Evolutionary conservation across 2,797 vertebrate genomes (phyloP), one percentile per base, ranked within the genome.

Genomic region (Decapterus maruadsi): DNA sequence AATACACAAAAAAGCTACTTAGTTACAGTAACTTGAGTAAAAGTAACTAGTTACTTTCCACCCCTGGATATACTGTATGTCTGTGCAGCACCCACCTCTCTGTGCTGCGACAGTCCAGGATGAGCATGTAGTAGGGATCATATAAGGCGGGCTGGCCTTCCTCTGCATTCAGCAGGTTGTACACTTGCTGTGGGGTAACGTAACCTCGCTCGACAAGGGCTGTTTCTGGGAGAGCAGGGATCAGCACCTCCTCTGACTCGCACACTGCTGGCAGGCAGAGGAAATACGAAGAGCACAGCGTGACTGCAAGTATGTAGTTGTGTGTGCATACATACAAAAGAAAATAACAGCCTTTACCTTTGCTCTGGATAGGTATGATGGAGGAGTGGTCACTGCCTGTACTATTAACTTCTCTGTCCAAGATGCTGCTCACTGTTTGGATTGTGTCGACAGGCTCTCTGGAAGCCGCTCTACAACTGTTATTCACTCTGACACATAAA

Each of bases 101-200:
- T 74, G 92, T 83, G 1, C 84, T 90, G 75, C 90, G 81, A 62
- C 92, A 94, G 80, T 91, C 92, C 78, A 94, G 78, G 50, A 93
- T 89, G 59, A 94, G 92, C 20, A 94, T 94, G 40, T 93, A 92
- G 61, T 90, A 84, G 0, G 86, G 90, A 59, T 93, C 87, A 17
- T 90, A 86, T 26, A 92, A 70, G 16, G 91, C 84, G 0, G 92
- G 85, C 54, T 94, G 89, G 42, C 92, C 87, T 1, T 92, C 92
- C 85, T 94, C 93, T 20, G 88, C 90, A 0, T 89, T 93, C 67
- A 94, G 83, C 67, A 93, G 84, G 77, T 93, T 93, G 75, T 91
- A 92, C 19, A 87, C 92, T 75, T 93, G 93, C 76, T 92, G 92
- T 6, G 93, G 81, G 26, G 90, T 90, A 78, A 93, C 81, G 31